Conservation (phyloP, 2,797 vertebrate genomes). For the Podarcis siculus region DNA sequence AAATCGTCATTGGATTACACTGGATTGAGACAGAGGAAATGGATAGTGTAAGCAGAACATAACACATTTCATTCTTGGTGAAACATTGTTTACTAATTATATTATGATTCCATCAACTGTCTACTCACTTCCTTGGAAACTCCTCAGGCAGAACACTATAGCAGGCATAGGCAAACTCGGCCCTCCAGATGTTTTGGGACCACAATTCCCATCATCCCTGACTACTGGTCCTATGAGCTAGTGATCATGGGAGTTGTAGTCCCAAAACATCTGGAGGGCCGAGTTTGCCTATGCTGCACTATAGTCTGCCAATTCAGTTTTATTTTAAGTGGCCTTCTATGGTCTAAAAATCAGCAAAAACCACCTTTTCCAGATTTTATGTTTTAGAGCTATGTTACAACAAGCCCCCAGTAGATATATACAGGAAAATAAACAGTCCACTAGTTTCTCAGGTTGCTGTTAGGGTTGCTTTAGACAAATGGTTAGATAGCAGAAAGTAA, state of each 20-base stretch:
- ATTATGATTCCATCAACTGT: background rate
- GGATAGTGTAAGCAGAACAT: slow-evolving; percentile 37
- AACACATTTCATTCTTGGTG: slow-evolving; percentile 15
- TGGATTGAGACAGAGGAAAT: slow-evolving; percentile 39
- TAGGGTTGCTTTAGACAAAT: background rate
- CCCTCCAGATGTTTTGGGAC: no score
- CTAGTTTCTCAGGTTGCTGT: slow-evolving; percentile 25
- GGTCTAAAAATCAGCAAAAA: background rate
- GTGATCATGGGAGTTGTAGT: no score
- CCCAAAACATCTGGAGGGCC: no score
- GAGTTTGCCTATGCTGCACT: no score
- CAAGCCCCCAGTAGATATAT: background rate
- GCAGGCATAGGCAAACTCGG: no score
- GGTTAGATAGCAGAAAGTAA: slow-evolving; percentile 8
- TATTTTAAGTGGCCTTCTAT: background rate
- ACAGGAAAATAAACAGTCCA: background rate
- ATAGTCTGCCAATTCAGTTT: background rate
- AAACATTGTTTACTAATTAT: slow-evolving; percentile 7
- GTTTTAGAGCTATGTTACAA: background rate
- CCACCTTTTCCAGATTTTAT: background rate
- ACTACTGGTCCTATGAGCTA: no score
- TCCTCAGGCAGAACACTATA: no score
- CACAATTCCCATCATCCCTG: no score
- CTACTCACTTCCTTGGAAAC: background rate
- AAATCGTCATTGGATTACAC: slow-evolving; percentile 54